These are phyloP conservation scores for Pantherophis vulpinus DNA, from an alignment of 2,797 vertebrate genomes.

Conservation along the genomic window DNA sequence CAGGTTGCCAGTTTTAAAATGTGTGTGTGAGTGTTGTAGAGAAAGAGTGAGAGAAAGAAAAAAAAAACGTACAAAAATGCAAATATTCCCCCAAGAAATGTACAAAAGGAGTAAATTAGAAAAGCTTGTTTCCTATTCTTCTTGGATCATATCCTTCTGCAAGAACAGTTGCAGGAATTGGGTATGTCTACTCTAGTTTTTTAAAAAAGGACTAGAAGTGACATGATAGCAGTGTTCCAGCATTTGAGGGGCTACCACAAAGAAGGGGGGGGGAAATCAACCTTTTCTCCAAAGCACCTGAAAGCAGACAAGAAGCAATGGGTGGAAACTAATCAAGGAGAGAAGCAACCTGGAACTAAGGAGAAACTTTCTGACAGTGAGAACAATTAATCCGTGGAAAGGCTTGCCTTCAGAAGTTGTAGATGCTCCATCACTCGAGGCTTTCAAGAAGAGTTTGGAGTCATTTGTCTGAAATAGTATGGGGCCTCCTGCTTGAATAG, in stretches of 20 bases:
- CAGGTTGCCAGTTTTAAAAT: neutral
- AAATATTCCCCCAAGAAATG: neutral
- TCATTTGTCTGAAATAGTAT: neutral
- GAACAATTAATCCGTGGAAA: neutral
- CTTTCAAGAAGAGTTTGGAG: neutral
- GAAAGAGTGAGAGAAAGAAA: neutral
- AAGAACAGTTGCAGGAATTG: neutral
- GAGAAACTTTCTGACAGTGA: neutral
- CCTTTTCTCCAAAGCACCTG: neutral
- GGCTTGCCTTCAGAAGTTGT: neutral
- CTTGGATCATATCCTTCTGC: neutral
- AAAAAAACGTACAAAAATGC: neutral
- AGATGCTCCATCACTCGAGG: neutral
- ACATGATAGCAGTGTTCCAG: neutral
- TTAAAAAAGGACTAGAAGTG: neutral
- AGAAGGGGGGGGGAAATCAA: neutral
- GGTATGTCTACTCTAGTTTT: too few species aligned
- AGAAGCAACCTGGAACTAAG: neutral
- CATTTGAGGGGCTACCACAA: neutral
- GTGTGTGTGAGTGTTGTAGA: neutral
- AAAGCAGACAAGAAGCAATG: neutral
- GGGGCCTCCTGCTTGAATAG: neutral
- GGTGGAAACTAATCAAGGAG: neutral
- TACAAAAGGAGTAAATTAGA: neutral
- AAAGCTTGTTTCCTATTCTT: neutral